Base-by-base conservation (phyloP, 2,797 vertebrate genomes). In the Buphagus erythrorhynchus region DNA sequence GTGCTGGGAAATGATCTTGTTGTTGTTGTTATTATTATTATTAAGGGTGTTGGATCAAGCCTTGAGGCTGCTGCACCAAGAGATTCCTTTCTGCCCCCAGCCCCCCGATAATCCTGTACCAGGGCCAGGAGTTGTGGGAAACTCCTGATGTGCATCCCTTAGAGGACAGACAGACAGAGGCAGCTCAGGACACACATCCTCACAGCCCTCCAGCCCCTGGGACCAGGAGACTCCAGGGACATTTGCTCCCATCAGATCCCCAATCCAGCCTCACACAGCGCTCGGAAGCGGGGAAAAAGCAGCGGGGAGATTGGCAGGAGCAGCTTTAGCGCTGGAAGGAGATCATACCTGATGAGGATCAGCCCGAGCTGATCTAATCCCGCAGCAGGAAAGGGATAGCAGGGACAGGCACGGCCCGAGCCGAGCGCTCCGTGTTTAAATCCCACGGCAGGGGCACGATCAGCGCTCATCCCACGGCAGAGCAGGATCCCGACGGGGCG, bases 281-380 rank as follows among this genome's bases (percentile, higher is more conserved):
- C 18, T 1, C 36, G 38, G 33, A 48, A 33, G 45, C 5, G 12
- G 26, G 4, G 2, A 33, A 29, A 29, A 31, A 29, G 7, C 2
- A 9, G 42, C 40, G 40, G 31, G 40, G 59, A 74, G 66, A 77
- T n/a, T 3, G 93, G 69, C 88, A 59, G 82, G 28, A 82, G 78
- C 82, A 25, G 95, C 86, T 90, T 88, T 51, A 63, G 66, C 82
- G 63, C 59, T 18, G 58, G n/a, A 4, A 71, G 51, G 73, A n/a
- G 82, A 93, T 92, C 86, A 68, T 57, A 85, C 88, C 91, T 72
- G 91, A 85, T 43, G 88, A 85, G 86, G 91, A 66, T 95, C 86
- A 92, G 62, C 57, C 71, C 78, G 6, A 90, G 91, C 86, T 20
- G 75, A 7, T 63, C 79, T 92, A 88, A 96, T 93, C 86, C 79